Evolutionary conservation across 2,797 vertebrate species (phyloP).

Genomic region (Eulemur mongoz): DNA sequence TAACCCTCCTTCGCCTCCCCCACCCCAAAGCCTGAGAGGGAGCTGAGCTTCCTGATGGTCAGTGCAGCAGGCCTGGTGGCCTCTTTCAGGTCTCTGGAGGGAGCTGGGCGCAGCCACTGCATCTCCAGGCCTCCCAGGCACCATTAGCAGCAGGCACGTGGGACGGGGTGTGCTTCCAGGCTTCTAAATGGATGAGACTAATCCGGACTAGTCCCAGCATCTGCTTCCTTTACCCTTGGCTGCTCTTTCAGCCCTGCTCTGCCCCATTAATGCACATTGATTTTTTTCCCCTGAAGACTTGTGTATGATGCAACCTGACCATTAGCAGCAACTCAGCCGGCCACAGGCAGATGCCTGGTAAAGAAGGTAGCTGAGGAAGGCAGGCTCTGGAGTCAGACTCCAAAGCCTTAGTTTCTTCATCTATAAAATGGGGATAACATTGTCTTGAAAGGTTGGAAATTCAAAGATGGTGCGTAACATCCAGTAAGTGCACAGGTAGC

Average conservation of each 20-base stretch:
- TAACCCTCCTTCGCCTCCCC: neutral
- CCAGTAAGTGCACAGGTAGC: neutral
- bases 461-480: neutral
- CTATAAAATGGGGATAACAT: neutral
- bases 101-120: neutral
- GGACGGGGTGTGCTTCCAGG: neutral
- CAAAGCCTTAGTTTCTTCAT: neutral
- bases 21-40: neutral
- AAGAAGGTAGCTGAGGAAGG: neutral
- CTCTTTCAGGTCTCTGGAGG: neutral
- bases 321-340: neutral
- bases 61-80: neutral
- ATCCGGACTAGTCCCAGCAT: neutral
- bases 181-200: neutral
- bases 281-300: neutral
- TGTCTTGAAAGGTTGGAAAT: neutral
- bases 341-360: neutral
- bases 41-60: neutral
- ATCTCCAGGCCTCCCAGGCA: neutral
- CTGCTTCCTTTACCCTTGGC: slow-evolving; percentile 33
- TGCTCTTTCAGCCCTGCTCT: neutral
- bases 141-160: neutral
- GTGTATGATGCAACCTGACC: neutral
- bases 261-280: neutral
- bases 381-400: neutral